Evolutionary conservation across 1,140 invertebrate genomes (phyloP), one percentile per base, ranked within the genome.

Genomic region (Bombus affinis): DNA sequence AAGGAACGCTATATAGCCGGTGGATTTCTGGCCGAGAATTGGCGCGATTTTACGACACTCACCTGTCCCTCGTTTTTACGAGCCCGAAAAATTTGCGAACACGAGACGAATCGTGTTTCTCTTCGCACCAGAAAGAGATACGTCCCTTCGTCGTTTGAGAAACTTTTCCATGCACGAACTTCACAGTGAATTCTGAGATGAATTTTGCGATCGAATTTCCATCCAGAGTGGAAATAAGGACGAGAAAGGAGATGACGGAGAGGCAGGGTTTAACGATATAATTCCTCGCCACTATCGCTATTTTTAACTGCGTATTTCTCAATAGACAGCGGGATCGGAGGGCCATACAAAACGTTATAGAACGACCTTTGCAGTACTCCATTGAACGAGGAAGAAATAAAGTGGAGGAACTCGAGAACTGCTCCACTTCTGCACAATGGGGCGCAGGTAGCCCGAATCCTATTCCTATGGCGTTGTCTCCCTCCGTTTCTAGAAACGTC

Each of bases 351-450:
- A 89, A 80, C 74, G 22, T 72, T 74, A 87, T 88, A 87, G 86
- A 91, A 84, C 73, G 86, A 62, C 81, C 81, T 88, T 93, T 90
- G 91, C 88, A 89, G 89, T 90, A 92, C 83, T 92, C 87, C 86
- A 91, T 92, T 88, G 47, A 89, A 83, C 68, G 74, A 83, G 66
- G 79, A 88, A 90, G 90, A 88, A 91, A 92, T 91, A 93, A 92
- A 92, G 87, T 92, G 85, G 47, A 86, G 86, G 82, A 92, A 92
- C 89, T 91, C 81, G 92, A 92, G 92, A 92, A 90, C 86, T 92
- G 90, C 91, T 92, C 90, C 90, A 91, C 85, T 91, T 92, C 35
- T 86, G 86, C 73, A 91, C 92, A 93, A 92, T 92, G n/a, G 76
- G 83, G 65, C 83, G 89, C 92, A 93, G 92, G 92, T 92, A 93